A percentile compares a stretch with the other conserved stretches of the same genome.
Evolutionary conservation across 1,140 invertebrate genomes (phyloP).

Genomic region (Trissolcus basalis): DNA sequence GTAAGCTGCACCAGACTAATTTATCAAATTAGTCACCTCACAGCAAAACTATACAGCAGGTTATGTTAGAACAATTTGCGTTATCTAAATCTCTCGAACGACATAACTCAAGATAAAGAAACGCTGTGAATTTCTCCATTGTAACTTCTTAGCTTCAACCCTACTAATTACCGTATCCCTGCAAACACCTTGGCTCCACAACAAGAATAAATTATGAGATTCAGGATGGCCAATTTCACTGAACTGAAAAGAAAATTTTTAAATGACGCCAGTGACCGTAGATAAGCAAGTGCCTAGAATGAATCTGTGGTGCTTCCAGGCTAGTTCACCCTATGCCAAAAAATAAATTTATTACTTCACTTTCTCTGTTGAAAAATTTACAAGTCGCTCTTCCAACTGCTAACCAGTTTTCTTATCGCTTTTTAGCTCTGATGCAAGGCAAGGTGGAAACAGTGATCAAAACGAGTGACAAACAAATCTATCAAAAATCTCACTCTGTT

Average conservation of each 20-base stretch:
- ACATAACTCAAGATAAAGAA: not conserved
- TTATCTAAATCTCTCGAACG: not conserved
- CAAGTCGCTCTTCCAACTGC: not conserved
- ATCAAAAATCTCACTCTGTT: not conserved
- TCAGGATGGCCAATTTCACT: not conserved
- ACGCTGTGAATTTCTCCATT: not conserved
- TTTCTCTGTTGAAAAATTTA: conserved; percentile 2
- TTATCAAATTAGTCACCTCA: too few relatives aligned
- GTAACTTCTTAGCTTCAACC: conserved; percentile 3
- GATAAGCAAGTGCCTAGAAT: not conserved
- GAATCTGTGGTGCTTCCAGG: not conserved
- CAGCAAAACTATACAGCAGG: not conserved
- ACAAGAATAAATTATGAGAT: not conserved
- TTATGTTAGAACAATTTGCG: too few relatives aligned
- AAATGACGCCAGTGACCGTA: not conserved
- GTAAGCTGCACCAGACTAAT: too few relatives aligned
- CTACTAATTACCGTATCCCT: not conserved
- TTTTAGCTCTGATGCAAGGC: not conserved
- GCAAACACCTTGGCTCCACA: not conserved
- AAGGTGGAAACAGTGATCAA: not conserved
- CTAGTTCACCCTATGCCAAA: not conserved
- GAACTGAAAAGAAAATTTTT: not conserved
- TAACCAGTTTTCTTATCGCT: conserved; percentile 2
- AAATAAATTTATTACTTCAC: conserved; percentile 2
- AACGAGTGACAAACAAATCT: not conserved